A percentile compares a stretch with the other conserved stretches of the same genome.
These are phyloP conservation scores for Abscondita cerata DNA, from an alignment of 2,888 invertebrate genomes.

Conservation along the genomic window DNA sequence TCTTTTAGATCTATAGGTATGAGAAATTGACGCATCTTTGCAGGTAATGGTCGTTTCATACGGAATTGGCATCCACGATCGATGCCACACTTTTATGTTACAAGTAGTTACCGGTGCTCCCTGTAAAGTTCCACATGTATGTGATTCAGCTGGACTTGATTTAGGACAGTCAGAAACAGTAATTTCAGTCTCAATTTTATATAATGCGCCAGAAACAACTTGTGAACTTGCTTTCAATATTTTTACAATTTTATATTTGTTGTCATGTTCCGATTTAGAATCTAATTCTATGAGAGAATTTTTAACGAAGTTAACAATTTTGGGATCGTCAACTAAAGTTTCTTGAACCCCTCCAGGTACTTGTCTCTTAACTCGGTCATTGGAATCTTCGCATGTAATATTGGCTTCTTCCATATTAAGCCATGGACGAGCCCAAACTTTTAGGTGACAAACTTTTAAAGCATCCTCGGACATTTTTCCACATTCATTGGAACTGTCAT, in stretches of 20 bases:
- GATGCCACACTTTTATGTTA: conserved; percentile 63
- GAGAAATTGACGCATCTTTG: conserved; percentile 37
- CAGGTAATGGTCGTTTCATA: conserved; percentile 57
- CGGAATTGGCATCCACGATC: conserved; percentile 63
- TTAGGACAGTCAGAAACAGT: conserved; percentile 63
- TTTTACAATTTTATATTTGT: conserved; percentile 48
- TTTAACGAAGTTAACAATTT: conserved; percentile 41
- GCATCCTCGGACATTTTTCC: conserved; percentile 45
- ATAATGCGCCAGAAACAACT: conserved; percentile 64
- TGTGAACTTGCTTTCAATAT: conserved; percentile 58
- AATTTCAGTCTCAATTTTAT: conserved; percentile 66
- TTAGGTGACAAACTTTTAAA: conserved; percentile 57
- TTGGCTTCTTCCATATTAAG: conserved; percentile 57
- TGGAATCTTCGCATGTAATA: conserved; percentile 52
- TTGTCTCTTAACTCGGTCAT: conserved; percentile 41
- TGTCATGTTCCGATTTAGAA: conserved; percentile 42
- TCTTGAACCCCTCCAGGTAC: conserved; percentile 35
- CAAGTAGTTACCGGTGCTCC: conserved; percentile 55
- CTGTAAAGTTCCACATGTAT: conserved; percentile 43
- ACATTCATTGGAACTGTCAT: conserved; percentile 43
- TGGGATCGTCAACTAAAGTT: conserved; percentile 39
- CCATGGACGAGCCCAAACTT: conserved; percentile 68
- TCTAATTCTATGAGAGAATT: conserved; percentile 44
- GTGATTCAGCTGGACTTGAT: conserved; percentile 43
- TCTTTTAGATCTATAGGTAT: conserved; percentile 42